Base-by-base conservation (phyloP, 2,113 vertebrate genomes). In the Egretta garzetta region DNA sequence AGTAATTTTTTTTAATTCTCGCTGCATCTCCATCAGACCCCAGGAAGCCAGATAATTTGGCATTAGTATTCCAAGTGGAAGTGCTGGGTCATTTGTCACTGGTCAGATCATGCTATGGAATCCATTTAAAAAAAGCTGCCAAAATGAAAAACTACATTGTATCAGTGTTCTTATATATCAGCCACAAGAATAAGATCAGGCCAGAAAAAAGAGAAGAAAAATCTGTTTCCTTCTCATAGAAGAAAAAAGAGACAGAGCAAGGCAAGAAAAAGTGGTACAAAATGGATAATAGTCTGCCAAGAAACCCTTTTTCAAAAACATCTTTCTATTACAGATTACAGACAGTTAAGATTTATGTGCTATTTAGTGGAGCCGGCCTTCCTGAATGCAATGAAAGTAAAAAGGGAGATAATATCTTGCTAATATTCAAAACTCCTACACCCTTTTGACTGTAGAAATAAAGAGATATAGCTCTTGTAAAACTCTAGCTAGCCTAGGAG, bases 1-100 rank as follows among this genome's bases (percentile, higher is more conserved):
- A 93, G 73, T 89, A 73, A 64, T 95, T 93, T 94, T 94, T 92
- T 94, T 72, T 74, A 95, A 93, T 96, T 96, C 86, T 95, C 76
- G 20, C 59, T 87, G 77, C 75, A 73, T 96, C 77, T 92, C 93
- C 92, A 88, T 95, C 92, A 93, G 74, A 80, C 81, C 83, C 76
- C n/a, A 47, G 90, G 93, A 98, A 97, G 88, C 63, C 39, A 26
- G 85, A 58, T 88, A 91, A 84, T 82, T 80, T 58, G 15, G 84
- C 4, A 35, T 97, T 94, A 93, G 95, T 92, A 94, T 97, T 96
- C 87, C 87, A 92, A 96, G 85, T 82, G 28, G 72, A 86, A 71
- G 43, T 79, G 64, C 92, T 82, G 43, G 77, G 50, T 94, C 89
- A 37, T 97, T 98, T 97, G 76, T 97, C 94, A 76, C 58, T 72